These are phyloP conservation scores for Castor canadensis DNA, from an alignment of 2,113 vertebrate genomes.

Conservation along the genomic window DNA sequence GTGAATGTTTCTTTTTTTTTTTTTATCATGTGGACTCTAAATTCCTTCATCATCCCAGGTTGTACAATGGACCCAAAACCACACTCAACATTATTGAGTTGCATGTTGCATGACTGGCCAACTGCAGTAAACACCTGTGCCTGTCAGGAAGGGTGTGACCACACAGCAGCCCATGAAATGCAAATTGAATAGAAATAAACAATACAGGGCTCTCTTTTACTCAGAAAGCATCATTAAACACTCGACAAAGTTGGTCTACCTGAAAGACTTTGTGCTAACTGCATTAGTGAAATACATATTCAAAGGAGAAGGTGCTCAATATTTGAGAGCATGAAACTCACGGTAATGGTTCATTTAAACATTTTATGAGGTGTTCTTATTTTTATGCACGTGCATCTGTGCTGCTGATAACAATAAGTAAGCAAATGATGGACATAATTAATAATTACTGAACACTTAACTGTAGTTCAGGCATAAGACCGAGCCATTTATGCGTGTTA, in stretches of 20 bases:
- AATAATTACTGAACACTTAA: conserved; percentile 17
- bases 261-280: neutral
- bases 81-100: neutral
- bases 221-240: too few relatives aligned
- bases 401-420: conserved; percentile 32
- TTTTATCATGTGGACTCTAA: neutral
- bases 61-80: neutral
- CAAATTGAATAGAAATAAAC: neutral
- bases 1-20: too few relatives aligned
- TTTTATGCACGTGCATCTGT: too few relatives aligned
- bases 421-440: neutral
- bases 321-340: neutral
- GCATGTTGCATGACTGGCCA: neutral
- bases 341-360: neutral
- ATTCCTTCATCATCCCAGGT: too few relatives aligned
- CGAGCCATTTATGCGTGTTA: neutral
- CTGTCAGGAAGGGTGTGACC: neutral
- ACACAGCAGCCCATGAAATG: neutral
- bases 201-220: neutral
- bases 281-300: neutral
- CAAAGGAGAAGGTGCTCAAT: neutral
- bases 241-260: neutral
- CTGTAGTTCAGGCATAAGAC: neutral
- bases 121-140: neutral
- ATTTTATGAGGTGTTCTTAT: neutral